These are phyloP conservation scores for Decapterus maruadsi DNA, from an alignment of 2,797 vertebrate genomes.

Conservation along the genomic window DNA sequence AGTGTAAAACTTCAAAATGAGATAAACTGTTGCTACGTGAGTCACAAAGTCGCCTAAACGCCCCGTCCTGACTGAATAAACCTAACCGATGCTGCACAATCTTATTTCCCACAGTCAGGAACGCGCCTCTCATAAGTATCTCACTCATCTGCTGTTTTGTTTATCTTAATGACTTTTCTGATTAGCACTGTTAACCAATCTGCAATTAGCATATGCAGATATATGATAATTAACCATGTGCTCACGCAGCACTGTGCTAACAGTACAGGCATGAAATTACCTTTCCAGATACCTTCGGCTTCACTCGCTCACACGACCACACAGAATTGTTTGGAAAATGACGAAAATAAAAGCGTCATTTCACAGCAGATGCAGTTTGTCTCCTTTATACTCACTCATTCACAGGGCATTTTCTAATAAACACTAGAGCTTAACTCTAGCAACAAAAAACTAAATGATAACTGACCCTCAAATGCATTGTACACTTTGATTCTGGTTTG, in stretches of 20 bases:
- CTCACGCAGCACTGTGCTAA: slow-evolving; percentile 32
- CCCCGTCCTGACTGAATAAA: slow-evolving; percentile 5
- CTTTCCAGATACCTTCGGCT: slow-evolving; percentile 32
- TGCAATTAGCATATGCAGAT: slow-evolving; percentile 65
- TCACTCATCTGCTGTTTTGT: slow-evolving; percentile 46
- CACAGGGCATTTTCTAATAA: neutral
- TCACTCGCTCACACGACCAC: slow-evolving; percentile 16
- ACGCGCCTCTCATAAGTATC: slow-evolving; percentile 9
- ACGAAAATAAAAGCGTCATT: slow-evolving; percentile 42
- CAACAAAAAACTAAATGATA: neutral
- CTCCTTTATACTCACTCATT: neutral
- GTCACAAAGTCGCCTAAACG: neutral
- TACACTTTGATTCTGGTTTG: neutral
- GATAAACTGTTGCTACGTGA: neutral
- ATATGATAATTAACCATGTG: slow-evolving; percentile 59
- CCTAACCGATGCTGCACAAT: neutral
- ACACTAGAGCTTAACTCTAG: neutral
- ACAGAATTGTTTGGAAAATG: slow-evolving; percentile 16
- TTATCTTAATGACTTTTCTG: slow-evolving; percentile 62
- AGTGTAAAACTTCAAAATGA: slow-evolving; percentile 4
- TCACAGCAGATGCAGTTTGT: slow-evolving; percentile 6
- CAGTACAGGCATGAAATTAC: slow-evolving; percentile 48
- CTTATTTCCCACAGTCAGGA: neutral
- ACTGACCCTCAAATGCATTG: neutral
- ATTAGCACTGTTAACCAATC: slow-evolving; percentile 49